A percentile compares a stretch with the other conserved stretches of the same genome.
These are phyloP conservation scores for Coturnix japonica DNA, from an alignment of 2,113 vertebrate species.

Conservation along the genomic window DNA sequence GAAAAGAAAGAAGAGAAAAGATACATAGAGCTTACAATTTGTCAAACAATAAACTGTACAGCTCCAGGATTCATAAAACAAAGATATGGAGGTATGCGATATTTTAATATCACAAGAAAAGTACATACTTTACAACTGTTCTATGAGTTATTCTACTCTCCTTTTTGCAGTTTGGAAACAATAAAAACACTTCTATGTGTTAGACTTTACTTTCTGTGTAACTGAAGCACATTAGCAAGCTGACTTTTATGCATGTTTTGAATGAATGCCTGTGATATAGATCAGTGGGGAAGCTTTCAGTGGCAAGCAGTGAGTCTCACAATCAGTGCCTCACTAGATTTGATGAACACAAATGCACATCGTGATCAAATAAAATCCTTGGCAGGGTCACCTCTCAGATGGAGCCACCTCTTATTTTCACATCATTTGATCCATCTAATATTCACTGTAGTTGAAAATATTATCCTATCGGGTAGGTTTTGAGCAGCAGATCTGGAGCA, in stretches of 20 bases:
- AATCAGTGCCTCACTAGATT: not conserved
- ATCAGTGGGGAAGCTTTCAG: not conserved
- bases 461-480: not conserved
- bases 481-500: not conserved
- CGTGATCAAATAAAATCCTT: not conserved
- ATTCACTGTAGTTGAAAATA: not conserved
- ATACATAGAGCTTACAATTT: slow-evolving; percentile 86
- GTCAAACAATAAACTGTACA: slow-evolving; percentile 85
- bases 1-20: too few relatives aligned
- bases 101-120: not conserved
- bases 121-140: not conserved
- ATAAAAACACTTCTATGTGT: not conserved
- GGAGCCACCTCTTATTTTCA: not conserved
- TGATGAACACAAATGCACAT: not conserved
- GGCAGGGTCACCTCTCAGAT: not conserved
- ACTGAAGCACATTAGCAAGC: not conserved
- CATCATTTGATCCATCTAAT: not conserved
- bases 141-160: not conserved
- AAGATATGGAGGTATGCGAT: slow-evolving; percentile 72
- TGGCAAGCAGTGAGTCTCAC: not conserved
- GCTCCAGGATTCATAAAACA: slow-evolving; percentile 77
- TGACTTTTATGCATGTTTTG: not conserved
- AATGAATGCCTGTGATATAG: not conserved
- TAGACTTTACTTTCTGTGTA: not conserved
- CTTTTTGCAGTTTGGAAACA: slow-evolving; percentile 2